These are phyloP conservation scores for Coleophora deauratella DNA, from an alignment of 2,888 invertebrate species.

Conservation along the genomic window DNA sequence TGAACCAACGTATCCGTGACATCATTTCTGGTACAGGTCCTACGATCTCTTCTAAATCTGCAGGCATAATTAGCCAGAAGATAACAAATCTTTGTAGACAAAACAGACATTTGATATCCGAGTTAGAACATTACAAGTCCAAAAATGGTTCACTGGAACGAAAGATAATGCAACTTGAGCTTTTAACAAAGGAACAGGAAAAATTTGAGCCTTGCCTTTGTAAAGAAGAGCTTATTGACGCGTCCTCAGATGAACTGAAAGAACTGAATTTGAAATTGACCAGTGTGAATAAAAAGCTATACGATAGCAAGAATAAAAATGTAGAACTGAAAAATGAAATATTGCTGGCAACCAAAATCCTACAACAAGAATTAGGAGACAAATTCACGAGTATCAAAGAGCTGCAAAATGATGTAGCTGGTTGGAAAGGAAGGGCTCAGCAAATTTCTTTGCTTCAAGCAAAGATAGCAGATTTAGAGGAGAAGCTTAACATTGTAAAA, in stretches of 20 bases:
- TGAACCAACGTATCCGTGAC: constrained; percentile 65
- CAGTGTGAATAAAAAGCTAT: constrained; percentile 75
- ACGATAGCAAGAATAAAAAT: constrained; percentile 80
- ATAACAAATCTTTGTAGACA: constrained; percentile 79
- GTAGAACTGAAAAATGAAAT: constrained; percentile 81
- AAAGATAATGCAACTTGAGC: constrained; percentile 58
- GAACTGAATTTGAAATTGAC: constrained; percentile 76
- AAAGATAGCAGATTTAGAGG: constrained; percentile 78
- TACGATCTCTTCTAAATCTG: constrained; percentile 62
- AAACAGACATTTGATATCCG: constrained; percentile 76
- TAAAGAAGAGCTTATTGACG: constrained; percentile 59
- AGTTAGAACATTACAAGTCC: constrained; percentile 74
- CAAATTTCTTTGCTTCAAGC: constrained; percentile 81
- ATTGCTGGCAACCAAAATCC: constrained; percentile 80
- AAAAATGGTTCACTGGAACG: constrained; percentile 72
- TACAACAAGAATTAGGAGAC: constrained; percentile 85
- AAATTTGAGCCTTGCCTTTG: constrained; percentile 47
- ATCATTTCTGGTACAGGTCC: constrained; percentile 62
- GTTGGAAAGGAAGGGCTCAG: constrained; percentile 86
- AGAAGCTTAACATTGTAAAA: constrained; percentile 66
- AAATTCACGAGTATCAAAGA: constrained; percentile 77
- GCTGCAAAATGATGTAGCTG: constrained; percentile 70
- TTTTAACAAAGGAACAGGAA: constrained; percentile 47
- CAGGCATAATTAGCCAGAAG: constrained; percentile 75
- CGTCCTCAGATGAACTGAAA: constrained; percentile 68